Evolutionary conservation across 1,140 invertebrate genomes (phyloP).

Genomic region (Microplitis mediator): DNA sequence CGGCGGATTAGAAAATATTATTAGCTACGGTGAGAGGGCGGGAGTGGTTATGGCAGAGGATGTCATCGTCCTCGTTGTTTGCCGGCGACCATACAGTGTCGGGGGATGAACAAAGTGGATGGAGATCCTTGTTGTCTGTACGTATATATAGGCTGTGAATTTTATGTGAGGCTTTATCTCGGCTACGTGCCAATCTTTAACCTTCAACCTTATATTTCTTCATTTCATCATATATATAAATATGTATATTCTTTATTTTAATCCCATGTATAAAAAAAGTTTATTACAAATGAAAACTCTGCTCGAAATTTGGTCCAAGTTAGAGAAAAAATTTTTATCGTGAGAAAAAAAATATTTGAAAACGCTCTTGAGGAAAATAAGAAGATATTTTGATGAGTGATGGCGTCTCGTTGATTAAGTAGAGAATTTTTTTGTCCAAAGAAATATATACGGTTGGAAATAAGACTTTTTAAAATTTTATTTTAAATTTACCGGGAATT

Average conservation of each 20-base stretch:
- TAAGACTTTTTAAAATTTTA: background rate
- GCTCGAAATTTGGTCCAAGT: too few relatives aligned
- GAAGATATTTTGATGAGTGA: too few relatives aligned
- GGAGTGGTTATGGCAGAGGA: constrained; percentile 38
- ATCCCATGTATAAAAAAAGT: too few relatives aligned
- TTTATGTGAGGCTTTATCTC: constrained; percentile 44
- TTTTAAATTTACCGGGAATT: too few relatives aligned
- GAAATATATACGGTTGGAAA: too few relatives aligned
- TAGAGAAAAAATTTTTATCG: too few relatives aligned
- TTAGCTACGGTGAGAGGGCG: constrained; percentile 42
- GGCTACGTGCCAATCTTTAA: constrained; percentile 33
- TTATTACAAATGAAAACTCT: too few relatives aligned
- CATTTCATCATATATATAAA: background rate
- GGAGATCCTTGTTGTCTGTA: background rate
- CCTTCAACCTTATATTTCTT: too few relatives aligned
- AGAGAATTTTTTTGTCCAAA: too few relatives aligned
- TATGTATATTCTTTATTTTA: background rate
- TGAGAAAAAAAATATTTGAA: too few relatives aligned
- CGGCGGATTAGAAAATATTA: constrained; percentile 61
- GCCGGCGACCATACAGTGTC: background rate
- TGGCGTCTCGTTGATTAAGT: too few relatives aligned
- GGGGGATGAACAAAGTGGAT: constrained; percentile 13
- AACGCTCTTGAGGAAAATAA: too few relatives aligned
- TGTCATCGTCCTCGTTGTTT: background rate
- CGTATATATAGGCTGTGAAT: constrained; percentile 41